Percentiles rank a stretch among this genome's conserved stretches.
Conservation (phyloP, 2,113 vertebrate species). For the Zootoca vivipara region DNA sequence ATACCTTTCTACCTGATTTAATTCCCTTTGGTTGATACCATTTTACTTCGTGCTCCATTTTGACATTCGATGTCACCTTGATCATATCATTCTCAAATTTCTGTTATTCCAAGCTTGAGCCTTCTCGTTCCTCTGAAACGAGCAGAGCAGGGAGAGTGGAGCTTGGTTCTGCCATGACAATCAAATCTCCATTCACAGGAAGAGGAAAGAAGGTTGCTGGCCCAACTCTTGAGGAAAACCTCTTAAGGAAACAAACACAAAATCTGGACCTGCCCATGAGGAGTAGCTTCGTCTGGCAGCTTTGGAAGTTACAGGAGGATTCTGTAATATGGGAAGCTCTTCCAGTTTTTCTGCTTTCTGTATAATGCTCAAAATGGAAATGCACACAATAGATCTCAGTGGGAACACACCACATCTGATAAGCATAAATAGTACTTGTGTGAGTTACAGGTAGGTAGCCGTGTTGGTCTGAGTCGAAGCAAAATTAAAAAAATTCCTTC, state of each 20-base stretch:
- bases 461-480: too few relatives aligned
- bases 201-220: not conserved
- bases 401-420: not conserved
- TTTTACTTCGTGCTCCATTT: not conserved
- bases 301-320: not conserved
- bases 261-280: not conserved
- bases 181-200: not conserved
- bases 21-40: not conserved
- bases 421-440: not conserved
- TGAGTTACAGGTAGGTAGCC: too few relatives aligned
- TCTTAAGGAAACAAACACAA: not conserved
- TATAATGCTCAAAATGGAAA: not conserved
- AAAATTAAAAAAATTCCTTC: too few relatives aligned
- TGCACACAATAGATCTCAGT: not conserved
- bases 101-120: conserved; percentile 2
- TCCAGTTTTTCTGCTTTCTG: not conserved
- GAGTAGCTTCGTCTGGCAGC: not conserved
- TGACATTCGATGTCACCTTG: fast-evolving
- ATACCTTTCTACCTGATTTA: not conserved
- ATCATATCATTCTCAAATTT: not conserved
- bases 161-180: not conserved
- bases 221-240: not conserved
- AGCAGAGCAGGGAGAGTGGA: not conserved
- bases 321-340: too few relatives aligned
- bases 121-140: not conserved